phyloP scores from a whole-genome alignment of 2,113 vertebrate species.

The Thamnophis sirtalis region DNA sequence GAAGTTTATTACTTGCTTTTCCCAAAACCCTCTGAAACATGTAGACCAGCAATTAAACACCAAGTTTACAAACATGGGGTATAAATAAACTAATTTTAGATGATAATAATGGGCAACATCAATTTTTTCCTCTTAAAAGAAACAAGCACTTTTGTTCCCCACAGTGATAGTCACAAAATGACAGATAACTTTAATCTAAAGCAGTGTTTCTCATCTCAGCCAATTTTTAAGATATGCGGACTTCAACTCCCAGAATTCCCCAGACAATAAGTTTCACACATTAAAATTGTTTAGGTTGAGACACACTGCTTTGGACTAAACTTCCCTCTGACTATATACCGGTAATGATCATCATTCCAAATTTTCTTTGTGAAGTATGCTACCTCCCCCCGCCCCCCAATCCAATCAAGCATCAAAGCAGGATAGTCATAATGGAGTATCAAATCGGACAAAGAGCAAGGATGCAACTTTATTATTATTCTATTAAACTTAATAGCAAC shows the following conservation, averaged over 20 bases:
- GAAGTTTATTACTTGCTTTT: not conserved
- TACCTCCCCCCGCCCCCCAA: not conserved
- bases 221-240: not conserved
- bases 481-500: not conserved
- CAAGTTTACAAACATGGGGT: not conserved
- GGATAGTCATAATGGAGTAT: not conserved
- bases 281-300: not conserved
- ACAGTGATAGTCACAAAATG: not conserved
- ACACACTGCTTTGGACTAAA: not conserved
- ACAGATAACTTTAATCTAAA: not conserved
- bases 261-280: not conserved
- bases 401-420: not conserved
- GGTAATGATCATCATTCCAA: not conserved
- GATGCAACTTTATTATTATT: not conserved
- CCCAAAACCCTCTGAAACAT: not conserved
- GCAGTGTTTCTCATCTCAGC: not conserved
- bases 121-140: conserved; percentile 19
- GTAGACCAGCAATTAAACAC: not conserved
- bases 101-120: not conserved
- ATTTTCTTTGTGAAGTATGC: not conserved
- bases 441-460: not conserved
- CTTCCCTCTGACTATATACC: not conserved
- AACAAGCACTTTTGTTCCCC: not conserved
- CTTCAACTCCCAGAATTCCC: not conserved
- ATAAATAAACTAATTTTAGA: not conserved